phyloP scores from a whole-genome alignment of 2,888 invertebrate species.

The Lepidonotus clava region DNA sequence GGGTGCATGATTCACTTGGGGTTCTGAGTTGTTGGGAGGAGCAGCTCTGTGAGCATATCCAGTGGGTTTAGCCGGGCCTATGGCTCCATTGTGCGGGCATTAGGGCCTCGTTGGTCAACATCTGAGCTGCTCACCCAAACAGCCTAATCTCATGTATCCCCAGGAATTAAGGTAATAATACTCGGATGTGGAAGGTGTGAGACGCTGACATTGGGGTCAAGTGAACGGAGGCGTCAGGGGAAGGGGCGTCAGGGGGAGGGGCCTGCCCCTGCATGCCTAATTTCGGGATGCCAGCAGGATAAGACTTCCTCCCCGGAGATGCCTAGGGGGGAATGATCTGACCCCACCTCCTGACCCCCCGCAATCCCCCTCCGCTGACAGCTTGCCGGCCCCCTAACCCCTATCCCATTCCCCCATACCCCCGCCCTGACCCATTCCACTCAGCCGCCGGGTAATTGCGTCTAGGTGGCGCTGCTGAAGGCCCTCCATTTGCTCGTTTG shows the following conservation, averaged over 20 bases:
- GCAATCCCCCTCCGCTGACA: too few relatives aligned
- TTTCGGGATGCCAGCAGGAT: too few relatives aligned
- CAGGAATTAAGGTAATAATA: slow-evolving; percentile 21
- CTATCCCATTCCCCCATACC: background rate
- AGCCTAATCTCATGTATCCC: slow-evolving; percentile 18
- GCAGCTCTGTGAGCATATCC: slow-evolving; percentile 24
- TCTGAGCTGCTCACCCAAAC: slow-evolving; percentile 15
- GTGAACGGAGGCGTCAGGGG: background rate
- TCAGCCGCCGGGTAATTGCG: slow-evolving; percentile 1
- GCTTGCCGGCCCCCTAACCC: background rate
- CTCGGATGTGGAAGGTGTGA: background rate
- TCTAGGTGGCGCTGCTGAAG: background rate
- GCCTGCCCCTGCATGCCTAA: too few relatives aligned
- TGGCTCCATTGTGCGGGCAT: slow-evolving; percentile 5
- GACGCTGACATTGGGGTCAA: slow-evolving; percentile 3
- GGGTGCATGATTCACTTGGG: slow-evolving; percentile 17
- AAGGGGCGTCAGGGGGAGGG: background rate
- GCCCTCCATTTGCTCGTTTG: background rate
- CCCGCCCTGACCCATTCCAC: background rate
- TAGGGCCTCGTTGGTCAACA: too few relatives aligned
- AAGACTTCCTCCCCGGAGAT: too few relatives aligned
- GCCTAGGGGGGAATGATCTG: too few relatives aligned
- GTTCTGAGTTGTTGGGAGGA: too few relatives aligned
- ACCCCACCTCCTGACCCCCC: background rate
- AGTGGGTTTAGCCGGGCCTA: slow-evolving; percentile 3